phyloP scores from a whole-genome alignment of 2,113 vertebrate genomes.

The Python bivittatus region DNA sequence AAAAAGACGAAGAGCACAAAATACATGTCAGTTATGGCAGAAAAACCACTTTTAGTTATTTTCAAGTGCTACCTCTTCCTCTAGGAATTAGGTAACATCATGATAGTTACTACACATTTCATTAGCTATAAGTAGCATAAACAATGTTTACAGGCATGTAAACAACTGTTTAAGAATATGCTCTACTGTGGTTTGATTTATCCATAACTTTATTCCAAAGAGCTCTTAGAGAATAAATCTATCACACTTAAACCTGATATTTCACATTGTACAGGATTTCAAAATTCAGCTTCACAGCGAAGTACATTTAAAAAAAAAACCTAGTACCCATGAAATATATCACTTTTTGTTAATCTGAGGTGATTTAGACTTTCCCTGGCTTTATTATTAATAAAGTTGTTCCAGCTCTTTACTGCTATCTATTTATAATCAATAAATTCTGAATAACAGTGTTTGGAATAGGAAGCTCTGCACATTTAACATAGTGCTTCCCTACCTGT shows the following conservation, averaged over 20 bases:
- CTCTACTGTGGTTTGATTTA: neutral
- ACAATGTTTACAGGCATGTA: neutral
- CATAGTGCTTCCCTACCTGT: neutral
- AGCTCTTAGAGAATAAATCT: constrained; percentile 18
- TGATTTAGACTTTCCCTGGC: neutral
- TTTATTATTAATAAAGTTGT: constrained; percentile 8
- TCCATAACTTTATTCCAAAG: neutral
- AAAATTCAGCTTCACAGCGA: neutral
- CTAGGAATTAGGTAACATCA: neutral
- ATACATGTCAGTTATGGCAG: neutral
- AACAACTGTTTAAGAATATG: constrained; percentile 16
- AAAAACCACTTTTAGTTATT: neutral
- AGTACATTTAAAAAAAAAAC: neutral
- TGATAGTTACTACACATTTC: constrained; percentile 15
- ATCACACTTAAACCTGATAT: neutral
- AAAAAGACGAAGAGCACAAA: neutral
- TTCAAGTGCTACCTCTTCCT: neutral
- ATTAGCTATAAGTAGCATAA: neutral
- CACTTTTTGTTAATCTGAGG: neutral
- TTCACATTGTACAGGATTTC: neutral
- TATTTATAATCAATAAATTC: neutral
- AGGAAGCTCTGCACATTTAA: neutral
- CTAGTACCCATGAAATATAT: neutral
- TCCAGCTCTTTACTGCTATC: constrained; percentile 1
- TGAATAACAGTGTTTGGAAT: neutral